These are phyloP conservation scores for Hydractinia symbiolongicarpus DNA, from an alignment of 30 jellyfish, hydroid and myxozoan genomes.

Conservation along the genomic window DNA sequence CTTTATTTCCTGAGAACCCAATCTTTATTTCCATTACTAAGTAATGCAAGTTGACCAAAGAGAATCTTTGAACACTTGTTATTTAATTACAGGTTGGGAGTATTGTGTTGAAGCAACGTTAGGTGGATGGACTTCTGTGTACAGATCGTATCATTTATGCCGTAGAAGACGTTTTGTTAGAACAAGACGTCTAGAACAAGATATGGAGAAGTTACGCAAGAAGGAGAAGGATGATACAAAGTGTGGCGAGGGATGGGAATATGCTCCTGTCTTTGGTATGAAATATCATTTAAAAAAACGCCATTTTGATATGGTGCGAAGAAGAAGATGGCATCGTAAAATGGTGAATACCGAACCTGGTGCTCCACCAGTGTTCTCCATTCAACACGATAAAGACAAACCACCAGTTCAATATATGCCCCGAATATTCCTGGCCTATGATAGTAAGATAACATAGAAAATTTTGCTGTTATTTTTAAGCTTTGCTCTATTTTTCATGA, in stretches of 20 bases:
- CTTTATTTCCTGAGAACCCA: background rate
- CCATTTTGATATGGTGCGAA: slow-evolving; percentile 89
- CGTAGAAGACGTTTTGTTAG: slow-evolving; percentile 88
- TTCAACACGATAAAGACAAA: slow-evolving; percentile 75
- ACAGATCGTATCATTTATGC: slow-evolving; percentile 81
- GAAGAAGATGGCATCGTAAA: slow-evolving; percentile 96
- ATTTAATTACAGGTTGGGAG: slow-evolving; percentile 64
- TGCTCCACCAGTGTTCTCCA: slow-evolving; percentile 85
- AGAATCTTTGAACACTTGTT: background rate
- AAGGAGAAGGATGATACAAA: slow-evolving; percentile 72
- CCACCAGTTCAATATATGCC: slow-evolving; percentile 84
- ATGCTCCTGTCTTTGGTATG: slow-evolving; percentile 92
- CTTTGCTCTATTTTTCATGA: background rate
- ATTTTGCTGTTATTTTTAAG: background rate
- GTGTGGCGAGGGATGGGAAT: slow-evolving; percentile 98
- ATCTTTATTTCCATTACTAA: too few relatives aligned
- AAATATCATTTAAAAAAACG: slow-evolving; percentile 95
- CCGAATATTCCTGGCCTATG: slow-evolving; percentile 80
- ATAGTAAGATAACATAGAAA: slow-evolving; percentile 41
- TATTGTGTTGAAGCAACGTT: slow-evolving; percentile 94
- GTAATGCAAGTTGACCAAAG: background rate
- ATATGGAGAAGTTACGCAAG: slow-evolving; percentile 72
- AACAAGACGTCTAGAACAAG: slow-evolving; percentile 64
- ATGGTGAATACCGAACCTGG: slow-evolving; percentile 81
- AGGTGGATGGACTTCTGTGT: slow-evolving; percentile 97